Percentiles rank a stretch among this genome's conserved stretches.
phyloP scores from a whole-genome alignment of 2,113 vertebrate genomes.

The Delphinapterus leucas region DNA sequence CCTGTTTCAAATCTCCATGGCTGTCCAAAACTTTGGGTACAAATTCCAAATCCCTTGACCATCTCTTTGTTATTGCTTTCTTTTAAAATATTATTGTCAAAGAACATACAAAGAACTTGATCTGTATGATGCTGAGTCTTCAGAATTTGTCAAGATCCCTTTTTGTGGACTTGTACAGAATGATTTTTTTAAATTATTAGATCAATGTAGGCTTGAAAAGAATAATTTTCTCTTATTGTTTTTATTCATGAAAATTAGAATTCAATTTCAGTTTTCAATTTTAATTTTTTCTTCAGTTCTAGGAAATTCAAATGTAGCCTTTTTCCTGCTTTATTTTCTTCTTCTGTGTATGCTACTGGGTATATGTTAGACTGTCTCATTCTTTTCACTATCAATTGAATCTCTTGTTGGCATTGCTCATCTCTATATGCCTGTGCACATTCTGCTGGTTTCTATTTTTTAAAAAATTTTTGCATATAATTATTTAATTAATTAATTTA shows the following conservation, averaged over 20 bases:
- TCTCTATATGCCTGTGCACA: not conserved
- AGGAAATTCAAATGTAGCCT: not conserved
- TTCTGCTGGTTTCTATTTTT: not conserved
- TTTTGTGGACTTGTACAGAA: not conserved
- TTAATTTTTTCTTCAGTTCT: not conserved
- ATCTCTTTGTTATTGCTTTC: not conserved
- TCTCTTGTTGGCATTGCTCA: not conserved
- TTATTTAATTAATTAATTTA: too few relatives aligned
- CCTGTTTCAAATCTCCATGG: not conserved
- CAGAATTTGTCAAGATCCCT: not conserved
- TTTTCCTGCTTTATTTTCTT: not conserved
- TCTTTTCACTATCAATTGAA: not conserved
- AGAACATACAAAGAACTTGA: not conserved
- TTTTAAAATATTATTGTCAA: not conserved
- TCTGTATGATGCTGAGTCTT: not conserved
- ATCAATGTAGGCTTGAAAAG: not conserved
- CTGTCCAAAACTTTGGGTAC: not conserved
- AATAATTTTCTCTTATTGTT: slow-evolving; percentile 36
- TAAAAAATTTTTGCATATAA: too few relatives aligned
- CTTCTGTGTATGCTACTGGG: not conserved
- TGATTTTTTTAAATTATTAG: not conserved
- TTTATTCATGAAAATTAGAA: slow-evolving; percentile 43
- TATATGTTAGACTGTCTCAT: not conserved
- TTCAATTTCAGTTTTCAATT: slow-evolving; percentile 34
- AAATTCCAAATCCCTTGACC: not conserved